Percentiles rank a stretch among this genome's conserved stretches.
These are phyloP conservation scores for Crambe crambe DNA, from an alignment of 37 sponge, comb jelly and placozoan species.

Conservation along the genomic window DNA sequence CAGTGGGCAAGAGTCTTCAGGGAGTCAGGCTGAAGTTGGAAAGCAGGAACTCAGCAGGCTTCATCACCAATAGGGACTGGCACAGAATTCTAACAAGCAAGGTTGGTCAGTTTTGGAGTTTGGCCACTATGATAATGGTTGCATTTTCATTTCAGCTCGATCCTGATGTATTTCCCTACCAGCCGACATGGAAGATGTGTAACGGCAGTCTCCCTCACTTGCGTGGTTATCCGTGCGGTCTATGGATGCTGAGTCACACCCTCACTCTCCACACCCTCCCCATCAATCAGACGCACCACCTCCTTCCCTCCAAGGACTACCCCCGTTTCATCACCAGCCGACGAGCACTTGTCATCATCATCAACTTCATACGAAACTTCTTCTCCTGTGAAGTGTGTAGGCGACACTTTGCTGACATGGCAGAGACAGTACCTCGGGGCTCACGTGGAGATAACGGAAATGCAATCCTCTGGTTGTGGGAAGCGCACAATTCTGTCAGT, in stretches of 20 bases:
- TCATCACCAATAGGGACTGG: conserved; percentile 68
- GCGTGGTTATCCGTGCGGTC: conserved; percentile 92
- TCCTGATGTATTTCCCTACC: conserved; percentile 34
- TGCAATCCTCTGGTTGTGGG: conserved; percentile 94
- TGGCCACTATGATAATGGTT: background rate
- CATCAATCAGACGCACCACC: background rate
- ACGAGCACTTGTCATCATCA: conserved; percentile 47
- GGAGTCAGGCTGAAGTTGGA: conserved; percentile 34
- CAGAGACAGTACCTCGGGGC: conserved; percentile 9
- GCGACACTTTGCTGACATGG: conserved; percentile 80
- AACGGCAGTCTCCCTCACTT: conserved; percentile 68
- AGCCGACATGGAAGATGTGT: conserved; percentile 78
- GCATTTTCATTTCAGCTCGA: conserved; percentile 38
- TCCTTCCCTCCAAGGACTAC: conserved; percentile 3
- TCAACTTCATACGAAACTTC: conserved; percentile 74
- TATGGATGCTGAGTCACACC: conserved; percentile 95
- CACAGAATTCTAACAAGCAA: conserved; percentile 42
- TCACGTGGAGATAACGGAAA: conserved; percentile 53
- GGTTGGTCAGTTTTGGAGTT: conserved; percentile 12
- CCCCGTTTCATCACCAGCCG: conserved; percentile 28
- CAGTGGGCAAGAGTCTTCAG: conserved; percentile 6
- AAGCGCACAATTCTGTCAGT: conserved; percentile 90
- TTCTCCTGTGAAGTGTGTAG: conserved; percentile 91
- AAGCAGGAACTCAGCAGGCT: conserved; percentile 12
- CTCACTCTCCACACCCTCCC: conserved; percentile 68